Evolutionary conservation across 2,113 vertebrate species (phyloP).

Genomic region (Aepyceros melampus): DNA sequence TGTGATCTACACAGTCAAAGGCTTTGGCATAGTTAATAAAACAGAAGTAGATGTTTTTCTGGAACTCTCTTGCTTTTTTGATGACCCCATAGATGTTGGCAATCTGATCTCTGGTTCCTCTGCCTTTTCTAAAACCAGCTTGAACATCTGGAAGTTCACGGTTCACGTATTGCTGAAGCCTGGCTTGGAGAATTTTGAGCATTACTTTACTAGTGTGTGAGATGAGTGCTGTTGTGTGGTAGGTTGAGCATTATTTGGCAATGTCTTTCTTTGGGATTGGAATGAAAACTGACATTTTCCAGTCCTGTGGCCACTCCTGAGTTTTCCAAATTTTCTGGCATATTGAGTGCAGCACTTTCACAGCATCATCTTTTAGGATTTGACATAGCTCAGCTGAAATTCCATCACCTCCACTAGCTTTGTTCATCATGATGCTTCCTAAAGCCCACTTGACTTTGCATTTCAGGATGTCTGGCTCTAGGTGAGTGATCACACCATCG

Average conservation of each 20-base stretch:
- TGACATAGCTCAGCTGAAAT: not conserved
- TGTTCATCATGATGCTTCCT: not conserved
- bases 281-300: not conserved
- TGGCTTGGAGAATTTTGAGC: not conserved
- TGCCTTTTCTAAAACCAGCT: not conserved
- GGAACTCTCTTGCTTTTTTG: not conserved
- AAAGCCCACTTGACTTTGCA: not conserved
- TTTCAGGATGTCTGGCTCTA: not conserved
- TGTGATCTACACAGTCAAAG: not conserved
- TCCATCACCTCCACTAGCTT: not conserved
- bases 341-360: not conserved
- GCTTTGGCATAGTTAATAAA: not conserved
- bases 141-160: not conserved
- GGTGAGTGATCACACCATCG: not conserved
- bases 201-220: not conserved
- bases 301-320: not conserved
- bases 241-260: not conserved
- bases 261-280: not conserved
- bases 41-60: not conserved
- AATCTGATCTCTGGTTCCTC: not conserved
- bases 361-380: not conserved
- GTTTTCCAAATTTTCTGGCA: not conserved
- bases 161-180: not conserved
- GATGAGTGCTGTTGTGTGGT: not conserved
- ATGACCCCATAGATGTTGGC: not conserved